Evolutionary conservation across 2,113 vertebrate genomes (phyloP).

Genomic region (Scophthalmus maximus): DNA sequence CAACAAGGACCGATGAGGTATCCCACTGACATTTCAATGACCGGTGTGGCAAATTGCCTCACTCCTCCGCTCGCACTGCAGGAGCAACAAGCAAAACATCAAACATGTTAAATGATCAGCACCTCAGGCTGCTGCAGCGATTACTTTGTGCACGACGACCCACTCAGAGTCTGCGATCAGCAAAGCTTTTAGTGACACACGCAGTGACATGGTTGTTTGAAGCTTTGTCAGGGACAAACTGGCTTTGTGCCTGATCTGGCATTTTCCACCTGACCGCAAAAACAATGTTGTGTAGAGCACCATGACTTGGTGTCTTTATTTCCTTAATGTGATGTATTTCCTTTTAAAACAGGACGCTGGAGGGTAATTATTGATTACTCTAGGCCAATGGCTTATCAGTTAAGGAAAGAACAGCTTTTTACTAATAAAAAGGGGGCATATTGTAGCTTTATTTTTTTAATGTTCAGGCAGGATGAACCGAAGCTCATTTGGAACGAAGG

Average conservation of each 20-base stretch:
- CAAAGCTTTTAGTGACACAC: conserved; percentile 18
- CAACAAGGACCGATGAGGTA: conserved; percentile 48
- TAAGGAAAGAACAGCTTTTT: no score
- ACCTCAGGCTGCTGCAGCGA: conserved; percentile 9
- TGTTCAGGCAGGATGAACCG: no score
- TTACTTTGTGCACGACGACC: conserved; percentile 21
- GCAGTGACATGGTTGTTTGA: conserved; percentile 20
- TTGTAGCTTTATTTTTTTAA: no score
- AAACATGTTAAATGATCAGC: conserved; percentile 46
- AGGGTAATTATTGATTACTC: no score
- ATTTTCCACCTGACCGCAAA: not conserved
- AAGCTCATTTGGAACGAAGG: no score
- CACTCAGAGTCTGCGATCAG: conserved; percentile 17
- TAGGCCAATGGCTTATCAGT: no score
- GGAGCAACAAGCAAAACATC: conserved; percentile 42
- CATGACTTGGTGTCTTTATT: no score
- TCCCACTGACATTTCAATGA: conserved; percentile 62
- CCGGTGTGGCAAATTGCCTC: conserved; percentile 34
- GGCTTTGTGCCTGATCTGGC: not conserved
- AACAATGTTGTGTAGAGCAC: not conserved
- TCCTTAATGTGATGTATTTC: no score
- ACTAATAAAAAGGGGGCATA: no score
- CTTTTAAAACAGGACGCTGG: no score
- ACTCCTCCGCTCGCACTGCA: conserved; percentile 12
- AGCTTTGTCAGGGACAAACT: conserved; percentile 15